Evolutionary conservation across 2,797 vertebrate genomes (phyloP).

Genomic region (Epinephelus coioides): DNA sequence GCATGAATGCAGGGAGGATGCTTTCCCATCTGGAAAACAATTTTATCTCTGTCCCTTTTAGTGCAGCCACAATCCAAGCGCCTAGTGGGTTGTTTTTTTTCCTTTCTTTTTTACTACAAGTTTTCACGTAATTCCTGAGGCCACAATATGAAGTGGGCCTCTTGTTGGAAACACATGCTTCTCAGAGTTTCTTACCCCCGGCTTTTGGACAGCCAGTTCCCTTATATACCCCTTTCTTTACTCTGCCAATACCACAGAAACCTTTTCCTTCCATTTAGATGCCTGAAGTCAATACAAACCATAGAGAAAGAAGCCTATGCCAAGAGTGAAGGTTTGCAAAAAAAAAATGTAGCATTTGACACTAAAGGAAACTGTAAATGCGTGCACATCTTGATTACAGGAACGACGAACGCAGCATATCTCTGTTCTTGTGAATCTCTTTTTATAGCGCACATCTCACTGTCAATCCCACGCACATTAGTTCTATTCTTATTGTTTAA

Average conservation of each 20-base stretch:
- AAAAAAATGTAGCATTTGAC: conserved; percentile 38
- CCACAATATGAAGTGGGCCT: conserved; percentile 60
- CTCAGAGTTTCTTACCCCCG: conserved; percentile 52
- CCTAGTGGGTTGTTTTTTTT: not conserved
- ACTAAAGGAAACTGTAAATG: conserved; percentile 45
- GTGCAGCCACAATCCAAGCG: conserved; percentile 8
- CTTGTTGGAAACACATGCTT: conserved; percentile 66
- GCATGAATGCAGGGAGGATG: conserved; percentile 31
- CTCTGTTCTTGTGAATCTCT: conserved; percentile 53
- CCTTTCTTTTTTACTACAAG: conserved; percentile 29
- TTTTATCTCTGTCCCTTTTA: conserved; percentile 30
- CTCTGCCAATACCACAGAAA: conserved; percentile 77
- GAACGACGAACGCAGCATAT: conserved; percentile 42
- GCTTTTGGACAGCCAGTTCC: conserved; percentile 60
- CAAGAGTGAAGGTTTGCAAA: conserved; percentile 44
- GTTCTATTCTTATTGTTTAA: conserved; percentile 69
- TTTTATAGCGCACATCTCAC: conserved; percentile 50
- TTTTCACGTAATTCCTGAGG: conserved; percentile 52
- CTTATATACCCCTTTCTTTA: conserved; percentile 57
- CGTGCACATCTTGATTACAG: conserved; percentile 49
- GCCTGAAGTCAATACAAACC: conserved; percentile 70
- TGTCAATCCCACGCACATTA: conserved; percentile 42
- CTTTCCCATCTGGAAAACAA: conserved; percentile 40
- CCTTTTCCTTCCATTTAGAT: conserved; percentile 74
- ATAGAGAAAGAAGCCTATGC: conserved; percentile 10